Percentiles rank a stretch among this genome's conserved stretches.
phyloP scores from a whole-genome alignment of 2,797 vertebrate species.

The Gadopsis marmoratus region DNA sequence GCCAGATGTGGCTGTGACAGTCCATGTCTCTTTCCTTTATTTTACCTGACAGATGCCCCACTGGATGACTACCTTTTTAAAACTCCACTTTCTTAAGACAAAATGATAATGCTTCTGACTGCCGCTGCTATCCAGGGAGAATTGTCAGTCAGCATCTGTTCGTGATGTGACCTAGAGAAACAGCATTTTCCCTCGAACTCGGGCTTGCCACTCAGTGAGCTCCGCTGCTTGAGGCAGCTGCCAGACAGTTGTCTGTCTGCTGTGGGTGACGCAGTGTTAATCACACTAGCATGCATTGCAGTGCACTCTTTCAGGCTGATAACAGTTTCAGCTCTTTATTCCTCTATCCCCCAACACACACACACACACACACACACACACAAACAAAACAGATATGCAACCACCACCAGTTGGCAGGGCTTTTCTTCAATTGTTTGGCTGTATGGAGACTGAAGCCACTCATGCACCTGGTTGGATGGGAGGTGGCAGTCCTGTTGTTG shows the following conservation, averaged over 20 bases:
- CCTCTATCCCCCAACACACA: slow-evolving; percentile 6
- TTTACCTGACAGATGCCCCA: slow-evolving; percentile 21
- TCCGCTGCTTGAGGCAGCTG: slow-evolving; percentile 69
- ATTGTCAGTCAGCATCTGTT: slow-evolving; percentile 22
- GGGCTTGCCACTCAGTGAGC: slow-evolving; percentile 45
- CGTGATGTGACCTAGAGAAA: slow-evolving; percentile 39
- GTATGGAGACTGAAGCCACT: slow-evolving; percentile 41
- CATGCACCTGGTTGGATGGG: slow-evolving; percentile 54
- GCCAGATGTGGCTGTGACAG: background rate
- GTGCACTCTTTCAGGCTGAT: slow-evolving; percentile 47
- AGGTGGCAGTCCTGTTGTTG: slow-evolving; percentile 28
- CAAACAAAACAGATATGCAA: slow-evolving; percentile 8
- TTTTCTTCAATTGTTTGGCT: slow-evolving; percentile 48
- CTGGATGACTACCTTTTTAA: slow-evolving; percentile 11
- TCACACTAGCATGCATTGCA: slow-evolving; percentile 62
- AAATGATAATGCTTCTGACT: slow-evolving; percentile 14
- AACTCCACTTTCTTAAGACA: slow-evolving; percentile 10
- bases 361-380: background rate
- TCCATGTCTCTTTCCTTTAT: slow-evolving; percentile 7
- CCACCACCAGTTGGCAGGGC: slow-evolving; percentile 55
- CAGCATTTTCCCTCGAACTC: slow-evolving; percentile 28
- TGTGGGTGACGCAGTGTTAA: slow-evolving; percentile 72
- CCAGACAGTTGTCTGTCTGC: slow-evolving; percentile 73
- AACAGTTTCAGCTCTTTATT: slow-evolving; percentile 74
- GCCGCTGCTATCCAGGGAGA: slow-evolving; percentile 18